These are phyloP conservation scores for Drosophila sucinea DNA, from an alignment of 1,140 invertebrate genomes.

Conservation along the genomic window DNA sequence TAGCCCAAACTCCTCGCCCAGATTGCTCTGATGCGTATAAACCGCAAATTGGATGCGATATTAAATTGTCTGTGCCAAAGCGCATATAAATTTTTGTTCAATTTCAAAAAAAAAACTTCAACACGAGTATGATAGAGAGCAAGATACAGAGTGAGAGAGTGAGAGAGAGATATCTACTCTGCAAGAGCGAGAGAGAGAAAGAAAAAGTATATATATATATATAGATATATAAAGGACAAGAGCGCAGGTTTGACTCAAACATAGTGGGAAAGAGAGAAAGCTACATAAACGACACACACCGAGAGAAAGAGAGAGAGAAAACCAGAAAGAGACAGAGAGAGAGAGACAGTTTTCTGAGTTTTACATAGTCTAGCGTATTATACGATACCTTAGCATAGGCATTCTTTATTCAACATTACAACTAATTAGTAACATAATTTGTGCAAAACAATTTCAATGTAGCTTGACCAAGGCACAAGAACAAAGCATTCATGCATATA, in stretches of 20 bases:
- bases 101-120: conserved; percentile 74
- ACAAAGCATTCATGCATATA: conserved; percentile 79
- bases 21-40: conserved; percentile 79
- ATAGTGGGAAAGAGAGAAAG: conserved; percentile 1
- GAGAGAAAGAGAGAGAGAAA: neutral
- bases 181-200: conserved; percentile 11
- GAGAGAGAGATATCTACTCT: conserved; percentile 16
- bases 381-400: neutral
- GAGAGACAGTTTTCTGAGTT: neutral
- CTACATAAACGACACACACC: neutral
- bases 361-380: neutral
- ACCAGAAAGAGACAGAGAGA: neutral
- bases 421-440: conserved; percentile 61
- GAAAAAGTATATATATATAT: neutral
- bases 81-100: conserved; percentile 83
- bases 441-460: conserved; percentile 60
- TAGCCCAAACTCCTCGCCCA: neutral
- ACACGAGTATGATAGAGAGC: conserved; percentile 40
- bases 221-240: neutral
- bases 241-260: conserved; percentile 13
- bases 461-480: conserved; percentile 44
- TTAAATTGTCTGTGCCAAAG: conserved; percentile 83
- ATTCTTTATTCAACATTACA: conserved; percentile 7
- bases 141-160: conserved; percentile 18
- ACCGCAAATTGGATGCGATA: conserved; percentile 83